Evolutionary conservation across 2,888 invertebrate species (phyloP).

Genomic region (Caenorhabditis sp.): DNA sequence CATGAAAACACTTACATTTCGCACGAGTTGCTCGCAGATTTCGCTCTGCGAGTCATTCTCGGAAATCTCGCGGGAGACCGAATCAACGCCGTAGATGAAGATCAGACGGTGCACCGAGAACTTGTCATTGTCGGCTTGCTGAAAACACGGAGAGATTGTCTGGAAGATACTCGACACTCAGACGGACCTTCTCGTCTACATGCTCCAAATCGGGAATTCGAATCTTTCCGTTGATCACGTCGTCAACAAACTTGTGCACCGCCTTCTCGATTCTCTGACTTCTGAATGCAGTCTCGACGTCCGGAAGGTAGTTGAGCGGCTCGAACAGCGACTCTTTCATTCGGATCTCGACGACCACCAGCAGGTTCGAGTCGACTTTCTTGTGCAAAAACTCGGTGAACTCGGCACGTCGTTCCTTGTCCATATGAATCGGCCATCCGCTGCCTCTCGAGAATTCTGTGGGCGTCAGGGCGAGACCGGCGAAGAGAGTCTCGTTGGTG

Average conservation of each 20-base stretch:
- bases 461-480: slow-evolving; percentile 47
- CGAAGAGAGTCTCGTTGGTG: slow-evolving; percentile 58
- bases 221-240: slow-evolving; percentile 64
- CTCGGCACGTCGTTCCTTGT: slow-evolving; percentile 60
- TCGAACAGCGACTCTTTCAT: slow-evolving; percentile 75
- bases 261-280: slow-evolving; percentile 73
- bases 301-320: slow-evolving; percentile 79
- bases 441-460: slow-evolving; percentile 69
- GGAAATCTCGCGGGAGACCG: slow-evolving; percentile 58
- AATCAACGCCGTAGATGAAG: slow-evolving; percentile 75
- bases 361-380: slow-evolving; percentile 73
- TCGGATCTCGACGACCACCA: slow-evolving; percentile 73
- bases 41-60: slow-evolving; percentile 57
- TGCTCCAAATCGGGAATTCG: slow-evolving; percentile 67
- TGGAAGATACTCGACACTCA: not conserved
- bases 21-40: slow-evolving; percentile 64
- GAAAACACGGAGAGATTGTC: no score
- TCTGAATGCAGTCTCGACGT: slow-evolving; percentile 71
- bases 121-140: slow-evolving; percentile 58
- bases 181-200: slow-evolving; percentile 45
- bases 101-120: slow-evolving; percentile 77
- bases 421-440: slow-evolving; percentile 78
- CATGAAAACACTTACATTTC: slow-evolving; percentile 63
- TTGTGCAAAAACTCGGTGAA: slow-evolving; percentile 77
- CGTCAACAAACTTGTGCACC: slow-evolving; percentile 72